These are phyloP conservation scores for Zonitis immaculata DNA, from an alignment of 2,888 invertebrate species.

Conservation along the genomic window DNA sequence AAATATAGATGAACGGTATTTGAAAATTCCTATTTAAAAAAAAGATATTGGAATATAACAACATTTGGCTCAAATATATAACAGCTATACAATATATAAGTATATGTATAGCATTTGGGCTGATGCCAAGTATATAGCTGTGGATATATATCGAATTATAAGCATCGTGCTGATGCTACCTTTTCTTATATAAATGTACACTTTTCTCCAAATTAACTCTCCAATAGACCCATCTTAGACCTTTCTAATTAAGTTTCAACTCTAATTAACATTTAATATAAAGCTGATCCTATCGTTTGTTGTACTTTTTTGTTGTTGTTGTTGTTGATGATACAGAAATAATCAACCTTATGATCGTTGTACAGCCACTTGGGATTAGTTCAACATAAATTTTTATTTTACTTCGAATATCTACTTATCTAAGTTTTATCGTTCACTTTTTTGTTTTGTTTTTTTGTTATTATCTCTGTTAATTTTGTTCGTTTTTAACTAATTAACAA, in stretches of 20 bases:
- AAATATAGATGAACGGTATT: background rate
- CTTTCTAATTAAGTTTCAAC: background rate
- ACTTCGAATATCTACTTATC: background rate
- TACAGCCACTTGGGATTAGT: background rate
- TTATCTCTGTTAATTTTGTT: too few relatives aligned
- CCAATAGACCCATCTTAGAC: background rate
- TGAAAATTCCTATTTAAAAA: constrained; percentile 1
- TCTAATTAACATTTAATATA: background rate
- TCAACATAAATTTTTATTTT: background rate
- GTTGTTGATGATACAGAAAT: background rate
- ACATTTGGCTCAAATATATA: too few relatives aligned
- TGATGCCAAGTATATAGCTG: constrained; percentile 18
- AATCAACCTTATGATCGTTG: background rate
- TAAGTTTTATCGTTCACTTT: background rate
- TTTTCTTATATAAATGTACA: constrained; percentile 3
- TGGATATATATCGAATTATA: constrained; percentile 19
- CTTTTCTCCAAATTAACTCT: constrained; percentile 13
- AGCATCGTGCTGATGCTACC: constrained; percentile 19
- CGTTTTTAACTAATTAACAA: constrained; percentile 9
- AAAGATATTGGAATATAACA: background rate
- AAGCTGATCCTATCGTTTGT: too few relatives aligned
- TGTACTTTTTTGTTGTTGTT: background rate
- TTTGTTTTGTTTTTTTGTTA: too few relatives aligned
- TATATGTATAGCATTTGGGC: constrained; percentile 9
- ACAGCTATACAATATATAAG: too few relatives aligned